Percentiles rank a stretch among this genome's conserved stretches.
These are phyloP conservation scores for Hirtodrosophila duncani DNA, from an alignment of 2,888 invertebrate species.

Conservation along the genomic window DNA sequence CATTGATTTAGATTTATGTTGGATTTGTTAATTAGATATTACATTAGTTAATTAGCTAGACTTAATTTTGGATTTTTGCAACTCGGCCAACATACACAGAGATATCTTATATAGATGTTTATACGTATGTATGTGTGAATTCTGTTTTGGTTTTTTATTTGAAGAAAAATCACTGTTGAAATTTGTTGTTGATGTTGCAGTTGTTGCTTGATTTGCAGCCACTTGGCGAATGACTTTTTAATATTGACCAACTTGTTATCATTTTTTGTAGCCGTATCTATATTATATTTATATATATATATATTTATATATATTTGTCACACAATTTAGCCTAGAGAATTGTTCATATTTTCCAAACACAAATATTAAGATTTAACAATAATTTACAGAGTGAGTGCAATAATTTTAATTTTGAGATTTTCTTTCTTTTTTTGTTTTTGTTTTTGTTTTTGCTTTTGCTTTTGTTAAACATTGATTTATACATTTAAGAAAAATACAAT, in stretches of 20 bases:
- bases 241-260: too few relatives aligned
- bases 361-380: constrained; percentile 56
- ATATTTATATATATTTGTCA: constrained; percentile 21
- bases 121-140: constrained; percentile 18
- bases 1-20: constrained; percentile 28
- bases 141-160: too few relatives aligned
- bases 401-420: constrained; percentile 27
- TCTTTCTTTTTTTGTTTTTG: constrained; percentile 17
- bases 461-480: constrained; percentile 34
- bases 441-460: constrained; percentile 20
- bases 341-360: constrained; percentile 10
- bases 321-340: constrained; percentile 43
- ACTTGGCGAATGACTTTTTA: too few relatives aligned
- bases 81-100: too few relatives aligned
- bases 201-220: too few relatives aligned
- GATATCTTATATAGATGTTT: constrained; percentile 31
- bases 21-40: constrained; percentile 42
- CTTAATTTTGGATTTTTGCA: constrained; percentile 36
- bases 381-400: constrained; percentile 56
- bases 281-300: constrained; percentile 33
- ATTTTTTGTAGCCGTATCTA: too few relatives aligned
- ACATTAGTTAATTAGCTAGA: constrained; percentile 64
- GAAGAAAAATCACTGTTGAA: too few relatives aligned
- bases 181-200: too few relatives aligned
- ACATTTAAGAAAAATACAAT: constrained; percentile 33